Evolutionary conservation across 2,113 vertebrate genomes (phyloP).

Genomic region (Crotalus horridus): DNA sequence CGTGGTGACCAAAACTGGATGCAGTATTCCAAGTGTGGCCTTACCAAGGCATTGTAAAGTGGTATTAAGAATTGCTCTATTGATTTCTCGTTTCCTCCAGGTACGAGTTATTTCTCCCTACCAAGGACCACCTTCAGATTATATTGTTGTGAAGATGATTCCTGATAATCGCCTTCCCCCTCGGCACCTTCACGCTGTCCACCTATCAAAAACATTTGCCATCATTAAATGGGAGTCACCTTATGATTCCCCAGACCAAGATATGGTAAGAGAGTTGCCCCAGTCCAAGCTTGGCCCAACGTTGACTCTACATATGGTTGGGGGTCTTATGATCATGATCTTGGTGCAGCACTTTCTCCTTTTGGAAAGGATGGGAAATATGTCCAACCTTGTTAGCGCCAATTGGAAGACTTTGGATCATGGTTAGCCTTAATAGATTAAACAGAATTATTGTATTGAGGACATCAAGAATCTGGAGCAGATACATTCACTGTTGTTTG

Average conservation of each 20-base stretch:
- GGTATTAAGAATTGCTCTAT: not conserved
- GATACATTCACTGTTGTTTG: not conserved
- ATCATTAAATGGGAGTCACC: conserved; percentile 94
- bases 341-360: not conserved
- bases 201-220: conserved; percentile 76
- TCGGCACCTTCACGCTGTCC: conserved; percentile 86
- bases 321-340: no score
- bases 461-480: not conserved
- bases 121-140: conserved; percentile 87
- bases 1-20: no score
- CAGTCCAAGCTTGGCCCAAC: not conserved
- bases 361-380: not conserved
- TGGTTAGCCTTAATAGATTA: not conserved
- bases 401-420: not conserved
- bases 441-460: not conserved
- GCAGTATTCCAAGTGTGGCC: no score
- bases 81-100: conserved; percentile 58
- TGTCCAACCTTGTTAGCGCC: not conserved
- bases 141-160: conserved; percentile 89
- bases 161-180: conserved; percentile 92
- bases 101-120: conserved; percentile 85
- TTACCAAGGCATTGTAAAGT: no score
- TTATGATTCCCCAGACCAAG: conserved; percentile 81
- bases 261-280: conserved; percentile 73
- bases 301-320: not conserved